A percentile compares a stretch with the other conserved stretches of the same genome.
Evolutionary conservation across 53 echinoderm and acorn worm species (phyloP).

Genomic region (Echinometra lucunter): DNA sequence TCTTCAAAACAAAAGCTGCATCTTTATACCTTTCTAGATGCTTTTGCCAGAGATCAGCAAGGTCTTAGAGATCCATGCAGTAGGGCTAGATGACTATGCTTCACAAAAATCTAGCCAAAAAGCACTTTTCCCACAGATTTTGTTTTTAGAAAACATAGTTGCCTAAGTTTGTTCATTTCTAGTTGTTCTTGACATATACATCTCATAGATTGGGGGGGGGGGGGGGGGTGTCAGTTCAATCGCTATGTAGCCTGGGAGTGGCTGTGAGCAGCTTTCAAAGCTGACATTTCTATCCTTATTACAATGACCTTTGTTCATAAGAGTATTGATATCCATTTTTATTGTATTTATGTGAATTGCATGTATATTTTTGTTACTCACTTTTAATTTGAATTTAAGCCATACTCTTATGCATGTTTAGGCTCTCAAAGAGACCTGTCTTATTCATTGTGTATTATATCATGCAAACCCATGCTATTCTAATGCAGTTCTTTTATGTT

Average conservation of each 20-base stretch:
- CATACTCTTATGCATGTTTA: not conserved
- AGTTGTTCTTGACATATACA: not conserved
- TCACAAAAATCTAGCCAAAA: too few relatives aligned
- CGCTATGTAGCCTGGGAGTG: not conserved
- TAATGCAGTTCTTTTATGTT: not conserved
- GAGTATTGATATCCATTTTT: not conserved
- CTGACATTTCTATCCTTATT: not conserved
- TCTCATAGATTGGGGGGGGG: not conserved
- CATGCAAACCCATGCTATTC: not conserved
- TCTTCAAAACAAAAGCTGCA: too few relatives aligned
- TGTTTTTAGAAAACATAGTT: too few relatives aligned
- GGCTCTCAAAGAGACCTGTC: not conserved
- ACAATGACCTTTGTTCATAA: not conserved
- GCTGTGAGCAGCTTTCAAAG: not conserved
- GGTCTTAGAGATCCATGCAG: not conserved
- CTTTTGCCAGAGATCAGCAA: too few relatives aligned
- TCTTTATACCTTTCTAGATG: too few relatives aligned
- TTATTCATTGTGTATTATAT: not conserved
- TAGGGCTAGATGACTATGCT: too few relatives aligned
- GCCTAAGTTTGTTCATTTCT: not conserved
- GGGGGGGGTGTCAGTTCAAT: not conserved
- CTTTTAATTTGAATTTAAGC: not conserved
- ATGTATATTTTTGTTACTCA: not conserved
- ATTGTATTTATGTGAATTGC: constrained; percentile 5
- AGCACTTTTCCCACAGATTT: too few relatives aligned